Evolutionary conservation across 2,797 vertebrate species (phyloP).

Genomic region (Sebastes hubbsi): DNA sequence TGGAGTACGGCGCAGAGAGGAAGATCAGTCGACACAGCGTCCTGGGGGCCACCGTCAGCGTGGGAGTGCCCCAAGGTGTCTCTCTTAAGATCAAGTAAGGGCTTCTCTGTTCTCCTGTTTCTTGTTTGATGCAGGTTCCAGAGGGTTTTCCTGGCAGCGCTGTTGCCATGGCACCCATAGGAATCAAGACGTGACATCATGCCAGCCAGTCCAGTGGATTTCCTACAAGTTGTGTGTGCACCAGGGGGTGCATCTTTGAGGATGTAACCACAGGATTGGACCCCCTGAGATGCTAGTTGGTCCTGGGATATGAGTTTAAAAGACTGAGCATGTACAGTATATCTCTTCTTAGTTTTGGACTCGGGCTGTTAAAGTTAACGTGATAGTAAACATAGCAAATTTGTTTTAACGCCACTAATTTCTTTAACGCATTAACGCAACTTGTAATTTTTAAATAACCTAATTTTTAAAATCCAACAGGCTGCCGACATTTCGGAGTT

Average conservation of each 20-base stretch:
- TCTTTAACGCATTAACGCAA: too few relatives aligned
- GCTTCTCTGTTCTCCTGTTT: constrained; percentile 3
- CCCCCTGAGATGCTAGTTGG: not conserved
- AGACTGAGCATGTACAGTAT: not conserved
- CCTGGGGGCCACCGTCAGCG: constrained; percentile 92
- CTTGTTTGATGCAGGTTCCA: not conserved
- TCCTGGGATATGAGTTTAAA: not conserved
- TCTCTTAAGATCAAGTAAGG: constrained; percentile 98
- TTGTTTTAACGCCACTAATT: too few relatives aligned
- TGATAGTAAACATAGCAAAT: too few relatives aligned
- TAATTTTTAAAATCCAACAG: too few relatives aligned
- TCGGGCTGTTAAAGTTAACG: too few relatives aligned
- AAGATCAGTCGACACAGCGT: constrained; percentile 98
- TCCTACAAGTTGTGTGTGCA: not conserved
- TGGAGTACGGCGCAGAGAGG: constrained; percentile 96
- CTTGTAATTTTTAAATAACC: too few relatives aligned
- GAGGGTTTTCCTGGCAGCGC: not conserved
- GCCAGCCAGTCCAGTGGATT: not conserved
- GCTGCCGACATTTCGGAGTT: rapidly evolving
- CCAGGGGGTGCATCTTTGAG: not conserved
- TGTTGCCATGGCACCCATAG: not conserved
- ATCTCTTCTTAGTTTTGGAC: not conserved
- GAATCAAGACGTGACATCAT: not conserved
- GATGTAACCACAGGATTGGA: not conserved
- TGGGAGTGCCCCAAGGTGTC: constrained; percentile 96